Evolutionary conservation across 2,113 vertebrate genomes (phyloP).

Genomic region (Cryptotis parvus): DNA sequence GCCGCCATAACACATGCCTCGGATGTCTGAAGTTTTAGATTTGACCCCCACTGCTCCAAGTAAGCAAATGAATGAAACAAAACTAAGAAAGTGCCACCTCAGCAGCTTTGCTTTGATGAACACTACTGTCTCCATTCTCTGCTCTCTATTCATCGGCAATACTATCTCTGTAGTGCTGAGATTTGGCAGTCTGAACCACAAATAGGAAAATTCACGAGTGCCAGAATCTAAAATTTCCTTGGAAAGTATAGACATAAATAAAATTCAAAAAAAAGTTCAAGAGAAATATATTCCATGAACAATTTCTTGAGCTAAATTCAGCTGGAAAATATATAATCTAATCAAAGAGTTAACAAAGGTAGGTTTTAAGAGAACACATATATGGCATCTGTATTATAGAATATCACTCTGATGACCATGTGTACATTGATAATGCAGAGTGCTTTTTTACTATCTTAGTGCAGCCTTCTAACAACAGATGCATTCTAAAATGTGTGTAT

Average conservation of each 20-base stretch:
- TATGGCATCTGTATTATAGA: not conserved
- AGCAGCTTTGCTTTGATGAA: not conserved
- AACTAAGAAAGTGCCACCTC: not conserved
- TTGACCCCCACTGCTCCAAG: not conserved
- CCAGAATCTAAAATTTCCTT: constrained; percentile 7
- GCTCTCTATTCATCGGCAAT: not conserved
- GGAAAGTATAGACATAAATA: constrained; percentile 19
- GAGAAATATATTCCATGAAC: not conserved
- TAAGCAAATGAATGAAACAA: constrained; percentile 5
- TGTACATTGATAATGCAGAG: not conserved
- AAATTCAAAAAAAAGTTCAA: constrained; percentile 17
- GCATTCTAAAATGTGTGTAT: not conserved
- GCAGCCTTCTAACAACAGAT: not conserved
- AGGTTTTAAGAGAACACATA: not conserved
- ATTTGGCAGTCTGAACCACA: not conserved
- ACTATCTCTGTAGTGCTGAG: not conserved
- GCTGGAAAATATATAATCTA: not conserved
- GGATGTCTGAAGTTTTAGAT: not conserved
- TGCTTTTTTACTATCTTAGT: not conserved
- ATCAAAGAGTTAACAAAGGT: not conserved
- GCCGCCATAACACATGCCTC: not conserved
- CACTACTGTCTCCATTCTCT: not conserved
- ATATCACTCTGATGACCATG: not conserved
- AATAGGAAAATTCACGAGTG: not conserved
- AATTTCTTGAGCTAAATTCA: not conserved